Evolutionary conservation across 2,888 invertebrate genomes (phyloP), one percentile per base, ranked within the genome.

Genomic region (Tetramorium bicarinatum): DNA sequence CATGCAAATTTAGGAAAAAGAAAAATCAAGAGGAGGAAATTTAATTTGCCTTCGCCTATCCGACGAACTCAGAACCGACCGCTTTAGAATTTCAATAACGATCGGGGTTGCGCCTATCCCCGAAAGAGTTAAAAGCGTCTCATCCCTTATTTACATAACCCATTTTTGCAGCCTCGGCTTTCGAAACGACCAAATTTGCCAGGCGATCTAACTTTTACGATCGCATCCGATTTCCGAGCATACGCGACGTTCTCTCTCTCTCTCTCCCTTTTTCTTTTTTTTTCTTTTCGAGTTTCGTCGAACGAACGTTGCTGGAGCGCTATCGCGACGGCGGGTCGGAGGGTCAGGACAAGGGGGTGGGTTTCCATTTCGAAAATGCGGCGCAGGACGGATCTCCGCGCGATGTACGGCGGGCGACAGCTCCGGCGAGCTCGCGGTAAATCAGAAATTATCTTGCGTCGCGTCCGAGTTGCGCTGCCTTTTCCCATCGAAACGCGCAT

Each of bases 371-470:
- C 64, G 90, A 88, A 90, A 90, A 89, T 76, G 86, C 74, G 59
- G 69, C 76, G 66, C 83, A 34, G 85, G 80, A 85, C 82, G 86
- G 86, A 87, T 90, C 85, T 87, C 84, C 74, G 76, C 41, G 84
- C 85, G 88, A 87, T 85, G 87, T 85, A 88, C 89, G 72, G 82
- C 87, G 87, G 64, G 80, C 87, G 87, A 88, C 88, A 89, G 87
- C 87, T 87, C 76, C 85, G 89, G 82, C 87, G 86, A 84, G 85
- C 84, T 85, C 88, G 88, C 94, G 92, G 94, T 95, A 95, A 95
- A 94, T 94, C 94, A 95, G 94, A 93, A 94, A 94, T 95, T 94
- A 94, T 95, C 94, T 95, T 91, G 89, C 89, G 93, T 92, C 93
- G 92, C 92, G 92, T 90, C 89, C 93, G 91, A 91, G 89, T 90